These are phyloP conservation scores for Hoplostethus mediterraneus DNA, from an alignment of 2,797 vertebrate species.

Conservation along the genomic window DNA sequence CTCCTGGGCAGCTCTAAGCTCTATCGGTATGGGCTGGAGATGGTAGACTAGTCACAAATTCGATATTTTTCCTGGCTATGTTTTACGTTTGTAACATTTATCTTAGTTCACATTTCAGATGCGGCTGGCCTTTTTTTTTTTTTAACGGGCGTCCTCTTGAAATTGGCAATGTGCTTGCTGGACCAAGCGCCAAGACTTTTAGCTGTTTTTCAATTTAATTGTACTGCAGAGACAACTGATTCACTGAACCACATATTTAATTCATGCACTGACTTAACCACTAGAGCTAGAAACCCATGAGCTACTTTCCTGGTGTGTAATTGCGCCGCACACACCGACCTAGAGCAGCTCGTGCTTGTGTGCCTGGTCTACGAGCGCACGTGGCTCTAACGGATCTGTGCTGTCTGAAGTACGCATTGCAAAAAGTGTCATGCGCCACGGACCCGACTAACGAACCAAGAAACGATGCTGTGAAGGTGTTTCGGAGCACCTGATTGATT, in stretches of 20 bases:
- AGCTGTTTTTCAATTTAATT: conserved; percentile 5
- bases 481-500: conserved; percentile 13
- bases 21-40: conserved; percentile 13
- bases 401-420: too few species aligned
- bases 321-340: too few species aligned
- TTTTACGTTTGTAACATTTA: conserved; percentile 14
- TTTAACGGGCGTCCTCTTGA: conserved; percentile 15
- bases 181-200: conserved; percentile 24
- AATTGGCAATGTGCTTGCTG: conserved; percentile 27
- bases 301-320: too few species aligned
- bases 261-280: too few species aligned
- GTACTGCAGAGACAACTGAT: conserved; percentile 25
- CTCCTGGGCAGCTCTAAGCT: neutral
- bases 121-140: conserved; percentile 12
- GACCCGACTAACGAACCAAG: too few species aligned
- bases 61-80: neutral
- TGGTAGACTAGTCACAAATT: neutral
- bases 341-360: too few species aligned
- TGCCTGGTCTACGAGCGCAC: too few species aligned
- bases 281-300: too few species aligned
- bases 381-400: too few species aligned
- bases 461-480: too few species aligned
- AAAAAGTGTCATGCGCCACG: too few species aligned
- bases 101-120: conserved; percentile 33
- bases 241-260: neutral